These are phyloP conservation scores for Akabosia matsudoensis DNA, from an alignment of 1,140 invertebrate species.

Conservation along the genomic window DNA sequence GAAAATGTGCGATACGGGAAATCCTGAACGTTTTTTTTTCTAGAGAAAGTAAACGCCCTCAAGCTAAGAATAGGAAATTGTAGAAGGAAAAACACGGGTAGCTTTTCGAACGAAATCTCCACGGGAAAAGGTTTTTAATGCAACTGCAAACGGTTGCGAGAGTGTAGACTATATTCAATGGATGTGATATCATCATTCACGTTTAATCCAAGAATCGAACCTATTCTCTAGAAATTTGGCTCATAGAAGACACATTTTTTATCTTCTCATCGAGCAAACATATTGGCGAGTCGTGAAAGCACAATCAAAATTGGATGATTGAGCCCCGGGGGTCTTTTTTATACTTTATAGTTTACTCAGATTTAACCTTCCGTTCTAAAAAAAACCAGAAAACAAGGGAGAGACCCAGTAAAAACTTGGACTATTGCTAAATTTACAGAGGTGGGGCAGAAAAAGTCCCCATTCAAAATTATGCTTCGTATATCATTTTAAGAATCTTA, in stretches of 20 bases:
- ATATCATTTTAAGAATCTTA: too few relatives aligned
- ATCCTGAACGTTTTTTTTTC: not conserved
- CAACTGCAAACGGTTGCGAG: not conserved
- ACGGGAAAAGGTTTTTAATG: not conserved
- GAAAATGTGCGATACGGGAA: too few relatives aligned
- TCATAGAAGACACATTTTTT: not conserved
- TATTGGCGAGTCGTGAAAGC: not conserved
- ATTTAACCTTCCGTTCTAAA: too few relatives aligned
- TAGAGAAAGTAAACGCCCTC: not conserved
- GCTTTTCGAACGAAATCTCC: not conserved
- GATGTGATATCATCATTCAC: not conserved
- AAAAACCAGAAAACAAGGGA: too few relatives aligned
- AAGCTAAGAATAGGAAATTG: not conserved
- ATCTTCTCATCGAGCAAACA: not conserved
- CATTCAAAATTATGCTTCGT: too few relatives aligned
- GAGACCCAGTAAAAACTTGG: too few relatives aligned
- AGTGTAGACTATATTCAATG: not conserved
- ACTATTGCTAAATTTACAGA: too few relatives aligned
- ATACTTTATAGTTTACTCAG: not conserved
- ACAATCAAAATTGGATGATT: not conserved
- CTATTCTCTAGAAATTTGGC: not conserved
- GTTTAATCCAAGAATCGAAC: too few relatives aligned
- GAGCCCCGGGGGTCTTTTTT: not conserved
- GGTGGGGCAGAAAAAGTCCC: too few relatives aligned
- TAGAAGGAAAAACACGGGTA: not conserved